phyloP scores from a whole-genome alignment of 2,113 vertebrate genomes.

The Alaudala cheleensis region DNA sequence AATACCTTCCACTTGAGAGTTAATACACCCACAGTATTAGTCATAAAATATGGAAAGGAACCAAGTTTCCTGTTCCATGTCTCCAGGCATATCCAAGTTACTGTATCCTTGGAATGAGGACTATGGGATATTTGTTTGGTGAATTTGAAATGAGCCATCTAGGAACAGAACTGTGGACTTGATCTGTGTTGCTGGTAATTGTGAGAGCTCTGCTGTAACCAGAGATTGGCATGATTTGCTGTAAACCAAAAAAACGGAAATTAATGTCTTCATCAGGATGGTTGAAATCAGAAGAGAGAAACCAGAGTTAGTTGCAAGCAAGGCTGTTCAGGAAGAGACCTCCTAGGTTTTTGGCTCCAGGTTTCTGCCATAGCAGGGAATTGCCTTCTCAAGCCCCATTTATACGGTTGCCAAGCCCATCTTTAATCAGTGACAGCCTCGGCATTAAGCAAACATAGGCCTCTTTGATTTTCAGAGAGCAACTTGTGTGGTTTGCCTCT shows the following conservation, averaged over 20 bases:
- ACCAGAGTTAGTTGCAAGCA: background rate
- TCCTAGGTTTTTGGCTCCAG: background rate
- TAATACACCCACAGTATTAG: background rate
- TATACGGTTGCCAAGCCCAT: background rate
- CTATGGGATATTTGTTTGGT: background rate
- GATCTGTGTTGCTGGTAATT: background rate
- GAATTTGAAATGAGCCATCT: background rate
- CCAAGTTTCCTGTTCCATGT: background rate
- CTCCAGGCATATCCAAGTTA: background rate
- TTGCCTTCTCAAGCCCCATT: background rate
- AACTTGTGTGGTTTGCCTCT: background rate
- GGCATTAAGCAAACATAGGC: background rate
- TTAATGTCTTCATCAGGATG: rapidly evolving
- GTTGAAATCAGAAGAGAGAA: background rate
- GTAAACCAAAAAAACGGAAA: background rate
- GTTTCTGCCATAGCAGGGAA: background rate
- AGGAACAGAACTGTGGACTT: background rate
- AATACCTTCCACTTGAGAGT: background rate
- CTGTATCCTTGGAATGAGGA: background rate
- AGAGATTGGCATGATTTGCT: background rate
- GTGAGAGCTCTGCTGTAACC: background rate
- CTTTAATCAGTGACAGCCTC: background rate
- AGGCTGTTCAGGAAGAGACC: background rate
- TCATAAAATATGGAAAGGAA: background rate
- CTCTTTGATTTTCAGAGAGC: background rate